Percentiles rank a stretch among this genome's conserved stretches.
Evolutionary conservation across 2,888 invertebrate genomes (phyloP).

Genomic region (Blera fallax): DNA sequence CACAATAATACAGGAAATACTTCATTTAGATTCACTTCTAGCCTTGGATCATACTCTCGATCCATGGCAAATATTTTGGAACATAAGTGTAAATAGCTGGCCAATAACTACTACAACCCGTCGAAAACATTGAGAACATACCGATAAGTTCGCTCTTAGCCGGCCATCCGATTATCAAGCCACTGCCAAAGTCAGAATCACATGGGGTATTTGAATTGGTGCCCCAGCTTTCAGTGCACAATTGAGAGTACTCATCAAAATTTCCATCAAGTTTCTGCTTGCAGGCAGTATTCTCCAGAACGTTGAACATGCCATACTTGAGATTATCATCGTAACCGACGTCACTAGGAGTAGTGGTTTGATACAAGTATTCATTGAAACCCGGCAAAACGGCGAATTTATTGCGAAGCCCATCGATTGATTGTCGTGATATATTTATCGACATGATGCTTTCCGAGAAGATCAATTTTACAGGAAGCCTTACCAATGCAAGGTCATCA

Average conservation of each 20-base stretch:
- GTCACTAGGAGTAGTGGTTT: too few species aligned
- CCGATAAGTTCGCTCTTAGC: too few species aligned
- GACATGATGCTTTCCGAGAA: constrained; percentile 16
- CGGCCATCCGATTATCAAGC: constrained; percentile 50
- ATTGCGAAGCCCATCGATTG: neutral
- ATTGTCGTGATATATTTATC: neutral
- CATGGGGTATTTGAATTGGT: constrained; percentile 47
- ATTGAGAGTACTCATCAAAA: constrained; percentile 50
- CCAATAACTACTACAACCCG: neutral
- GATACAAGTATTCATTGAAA: constrained; percentile 20
- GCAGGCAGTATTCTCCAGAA: constrained; percentile 25
- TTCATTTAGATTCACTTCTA: too few species aligned
- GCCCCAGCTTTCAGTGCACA: constrained; percentile 45
- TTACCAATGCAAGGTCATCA: constrained; percentile 60
- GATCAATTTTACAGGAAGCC: constrained; percentile 33
- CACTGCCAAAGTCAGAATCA: constrained; percentile 51
- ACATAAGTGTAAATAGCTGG: constrained; percentile 48
- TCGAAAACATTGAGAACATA: constrained; percentile 38
- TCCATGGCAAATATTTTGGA: constrained; percentile 42
- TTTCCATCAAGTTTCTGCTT: constrained; percentile 3
- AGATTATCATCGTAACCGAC: constrained; percentile 1
- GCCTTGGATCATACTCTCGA: constrained; percentile 21
- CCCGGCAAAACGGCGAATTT: constrained; percentile 35
- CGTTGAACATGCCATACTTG: constrained; percentile 36
- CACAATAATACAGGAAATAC: too few species aligned